These are phyloP conservation scores for Coecobrya sp. DNA, from an alignment of 2,888 invertebrate genomes.

Conservation along the genomic window DNA sequence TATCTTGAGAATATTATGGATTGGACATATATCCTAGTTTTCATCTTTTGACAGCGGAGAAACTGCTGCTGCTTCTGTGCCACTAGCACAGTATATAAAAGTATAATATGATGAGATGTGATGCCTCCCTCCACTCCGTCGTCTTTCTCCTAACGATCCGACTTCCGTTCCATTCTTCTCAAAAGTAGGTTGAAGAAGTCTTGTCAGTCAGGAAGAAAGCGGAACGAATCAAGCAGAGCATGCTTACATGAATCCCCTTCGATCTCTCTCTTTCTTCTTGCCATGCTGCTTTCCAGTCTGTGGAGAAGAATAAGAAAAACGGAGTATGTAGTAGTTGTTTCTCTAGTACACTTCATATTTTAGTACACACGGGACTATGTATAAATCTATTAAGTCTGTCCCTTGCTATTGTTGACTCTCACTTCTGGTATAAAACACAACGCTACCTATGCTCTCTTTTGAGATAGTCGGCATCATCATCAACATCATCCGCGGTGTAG, in stretches of 20 bases:
- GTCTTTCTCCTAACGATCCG: slow-evolving; percentile 68
- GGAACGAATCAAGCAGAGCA: slow-evolving; percentile 70
- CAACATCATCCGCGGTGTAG: not conserved
- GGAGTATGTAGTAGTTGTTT: slow-evolving; percentile 23
- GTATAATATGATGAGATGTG: slow-evolving; percentile 53
- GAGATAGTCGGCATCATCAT: slow-evolving; percentile 32
- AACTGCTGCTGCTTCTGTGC: slow-evolving; percentile 26
- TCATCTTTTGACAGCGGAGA: slow-evolving; percentile 66
- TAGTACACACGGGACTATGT: slow-evolving; percentile 37
- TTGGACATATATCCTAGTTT: slow-evolving; percentile 58
- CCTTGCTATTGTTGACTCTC: slow-evolving; percentile 36
- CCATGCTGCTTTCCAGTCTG: slow-evolving; percentile 59
- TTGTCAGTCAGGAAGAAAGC: slow-evolving; percentile 74
- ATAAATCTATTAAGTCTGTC: not conserved
- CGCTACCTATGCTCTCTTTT: not conserved
- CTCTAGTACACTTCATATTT: slow-evolving; percentile 58
- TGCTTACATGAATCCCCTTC: slow-evolving; percentile 68
- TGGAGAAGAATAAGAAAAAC: not conserved
- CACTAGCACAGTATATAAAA: slow-evolving; percentile 30
- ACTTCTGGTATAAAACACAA: not conserved
- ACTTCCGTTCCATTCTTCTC: slow-evolving; percentile 71
- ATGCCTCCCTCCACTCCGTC: slow-evolving; percentile 44
- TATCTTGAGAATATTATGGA: slow-evolving; percentile 68
- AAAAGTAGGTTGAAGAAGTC: slow-evolving; percentile 76
- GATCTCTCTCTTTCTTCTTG: slow-evolving; percentile 45